Base-by-base conservation (phyloP, 2,888 invertebrate genomes). In the Allygus modestus region DNA sequence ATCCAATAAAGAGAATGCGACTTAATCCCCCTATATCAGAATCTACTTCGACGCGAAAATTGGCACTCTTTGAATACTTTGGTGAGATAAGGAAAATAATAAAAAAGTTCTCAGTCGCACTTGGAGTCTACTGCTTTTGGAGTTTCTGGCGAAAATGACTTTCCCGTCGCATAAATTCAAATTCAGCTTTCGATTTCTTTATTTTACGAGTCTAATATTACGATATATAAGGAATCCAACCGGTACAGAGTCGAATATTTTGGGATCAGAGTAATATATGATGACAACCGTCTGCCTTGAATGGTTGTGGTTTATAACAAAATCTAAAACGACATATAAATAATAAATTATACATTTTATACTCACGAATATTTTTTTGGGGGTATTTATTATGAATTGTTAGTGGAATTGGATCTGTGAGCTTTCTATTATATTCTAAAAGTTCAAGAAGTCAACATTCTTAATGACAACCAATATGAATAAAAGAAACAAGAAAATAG, bases 41-140 rank as follows among this genome's bases (percentile, higher is more conserved):
- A 65, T 65, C 65, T 15, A 15, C 65, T 58, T 5, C 5, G 65
- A 11, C 31, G 9, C 15, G 65, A 65, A 65, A 28, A 65, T 65
- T 65, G 65, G 31, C 65, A 65, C 65, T 65, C 65, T 31, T 28
- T 26, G 65, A 65, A 31, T 65, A 28, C 65, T 65, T 65, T 65
- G 28, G 65, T 2, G 65, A 31, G 28, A 65, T 65, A 58, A 15
- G 31, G 65, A 65, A 65, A 65, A 65, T 65, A 65, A 65, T 31
- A 26, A 65, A 65, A 65, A 65, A 65, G 65, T 65, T 65, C 65
- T 28, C 65, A 9, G 65, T 65, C 65, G 28, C 65, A 65, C 65
- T 65, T 15, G 20, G 65, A 65, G 65, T 65, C 65, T 28, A 28
- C 28, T 15, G 65, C 65, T 26, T 58, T 28, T 65, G 65, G 28